Evolutionary conservation across 2,888 invertebrate species (phyloP), one percentile per base, ranked within the genome.

Genomic region (Coleophora flavipennella): DNA sequence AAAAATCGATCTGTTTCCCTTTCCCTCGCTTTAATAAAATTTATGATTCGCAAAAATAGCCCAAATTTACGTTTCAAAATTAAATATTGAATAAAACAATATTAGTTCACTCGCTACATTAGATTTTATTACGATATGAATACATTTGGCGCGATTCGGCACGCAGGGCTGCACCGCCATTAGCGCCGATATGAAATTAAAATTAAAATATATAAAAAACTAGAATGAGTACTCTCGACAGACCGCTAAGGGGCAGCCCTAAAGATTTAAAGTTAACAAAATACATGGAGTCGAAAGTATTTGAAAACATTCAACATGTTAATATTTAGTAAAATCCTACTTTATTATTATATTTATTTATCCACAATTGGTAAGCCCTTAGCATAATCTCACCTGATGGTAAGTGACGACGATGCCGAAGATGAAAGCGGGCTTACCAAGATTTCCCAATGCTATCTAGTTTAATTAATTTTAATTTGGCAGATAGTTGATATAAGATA

Each of bases 131-230:
- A 67, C 73, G 62, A 57, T 59, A 76, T 83, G 84, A 83, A 83
- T 83, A 78, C 71, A 81, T 81, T 78, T 63, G n/a, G 64, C 54
- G 57, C 71, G 67, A 83, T 83, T 83, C 77, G 81, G 67, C 68
- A 78, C 78, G 84, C 83, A 78, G 80, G 80, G 83, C 79, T 79
- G 72, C 58, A 67, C 72, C 62, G 67, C 81, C 77, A 84, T 83
- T 83, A 84, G 70, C 79, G 69, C 80, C 74, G 80, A 81, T 83
- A 83, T 84, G 80, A 84, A 83, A 83, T 83, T 81, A 80, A 84
- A 84, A 83, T 83, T 83, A 81, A 84, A 83, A 84, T 81, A 81
- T 77, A 81, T 77, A 83, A 83, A 83, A 81, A 71, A 73, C 67
- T 71, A 59, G 69, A 62, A 62, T 55, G 69, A 81, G 81, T 60